Conservation (phyloP, 2,888 invertebrate species). For the Brachyopa scutellaris region DNA sequence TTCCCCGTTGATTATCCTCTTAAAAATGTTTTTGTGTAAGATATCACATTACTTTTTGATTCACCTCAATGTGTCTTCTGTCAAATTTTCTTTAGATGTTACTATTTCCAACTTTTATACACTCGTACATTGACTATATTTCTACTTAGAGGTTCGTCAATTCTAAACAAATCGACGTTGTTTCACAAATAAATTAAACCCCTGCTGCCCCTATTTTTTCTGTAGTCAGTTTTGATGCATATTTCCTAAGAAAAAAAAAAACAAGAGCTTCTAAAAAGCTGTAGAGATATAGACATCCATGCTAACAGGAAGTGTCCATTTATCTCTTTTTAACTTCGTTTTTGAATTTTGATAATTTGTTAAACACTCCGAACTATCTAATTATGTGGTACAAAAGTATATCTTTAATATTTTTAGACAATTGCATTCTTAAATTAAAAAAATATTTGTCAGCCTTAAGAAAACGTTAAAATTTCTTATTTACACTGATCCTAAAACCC, state of each 20-base stretch:
- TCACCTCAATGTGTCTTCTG: conserved; percentile 61
- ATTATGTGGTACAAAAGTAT: not conserved
- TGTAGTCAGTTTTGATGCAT: conserved; percentile 37
- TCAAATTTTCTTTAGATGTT: conserved; percentile 56
- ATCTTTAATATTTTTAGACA: not conserved
- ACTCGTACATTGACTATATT: conserved; percentile 36
- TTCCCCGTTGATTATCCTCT: conserved; percentile 52
- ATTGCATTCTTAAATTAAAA: too few relatives aligned
- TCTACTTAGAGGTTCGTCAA: conserved; percentile 58
- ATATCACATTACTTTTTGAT: conserved; percentile 60
- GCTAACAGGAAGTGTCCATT: conserved; percentile 2
- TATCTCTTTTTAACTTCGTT: conserved; percentile 31
- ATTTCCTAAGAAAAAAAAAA: not conserved
- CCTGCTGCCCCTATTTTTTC: conserved; percentile 34
- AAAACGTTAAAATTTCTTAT: too few relatives aligned
- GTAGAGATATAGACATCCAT: conserved; percentile 28
- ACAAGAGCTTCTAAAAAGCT: conserved; percentile 12
- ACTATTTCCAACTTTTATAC: conserved; percentile 33
- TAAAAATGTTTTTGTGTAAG: conserved; percentile 54
- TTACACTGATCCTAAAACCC: too few relatives aligned
- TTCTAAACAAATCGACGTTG: conserved; percentile 43
- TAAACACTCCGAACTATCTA: conserved; percentile 39
- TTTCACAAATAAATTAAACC: not conserved
- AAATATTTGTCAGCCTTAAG: too few relatives aligned
- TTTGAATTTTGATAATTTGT: conserved; percentile 57